Percentiles rank a stretch among this genome's conserved stretches.
Evolutionary conservation across 1,140 invertebrate species (phyloP).

Genomic region (Brachionus manjavacas): DNA sequence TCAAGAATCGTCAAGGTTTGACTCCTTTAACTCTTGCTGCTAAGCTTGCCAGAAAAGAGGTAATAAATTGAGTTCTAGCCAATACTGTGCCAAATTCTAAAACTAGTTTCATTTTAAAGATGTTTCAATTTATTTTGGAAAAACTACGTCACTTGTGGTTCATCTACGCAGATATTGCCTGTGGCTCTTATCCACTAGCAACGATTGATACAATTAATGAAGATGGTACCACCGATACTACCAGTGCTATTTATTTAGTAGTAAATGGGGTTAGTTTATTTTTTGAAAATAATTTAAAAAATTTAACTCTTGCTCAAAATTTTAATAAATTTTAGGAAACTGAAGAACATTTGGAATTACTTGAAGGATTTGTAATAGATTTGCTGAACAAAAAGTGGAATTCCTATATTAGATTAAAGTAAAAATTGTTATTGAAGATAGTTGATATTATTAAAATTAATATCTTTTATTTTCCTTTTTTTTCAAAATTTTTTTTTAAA

Average conservation of each 20-base stretch:
- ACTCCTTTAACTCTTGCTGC: constrained; percentile 89
- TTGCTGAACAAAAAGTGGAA: constrained; percentile 93
- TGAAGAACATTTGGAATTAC: constrained; percentile 85
- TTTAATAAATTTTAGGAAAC: constrained; percentile 66
- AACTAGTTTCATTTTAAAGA: constrained; percentile 50
- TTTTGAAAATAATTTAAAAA: not conserved
- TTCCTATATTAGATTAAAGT: constrained; percentile 48
- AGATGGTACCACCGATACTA: constrained; percentile 83
- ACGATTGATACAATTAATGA: constrained; percentile 85
- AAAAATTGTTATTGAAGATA: not conserved
- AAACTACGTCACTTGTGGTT: constrained; percentile 90
- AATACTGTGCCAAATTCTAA: not conserved
- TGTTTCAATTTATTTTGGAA: constrained; percentile 92
- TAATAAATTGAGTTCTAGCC: constrained; percentile 37
- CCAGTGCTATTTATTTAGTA: constrained; percentile 89
- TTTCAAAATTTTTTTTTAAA: no score
- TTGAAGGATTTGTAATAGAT: constrained; percentile 90
- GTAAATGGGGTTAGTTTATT: constrained; percentile 74
- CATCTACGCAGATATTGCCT: constrained; percentile 79
- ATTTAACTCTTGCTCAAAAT: no score
- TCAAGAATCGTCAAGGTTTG: constrained; percentile 78
- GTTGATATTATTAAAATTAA: no score
- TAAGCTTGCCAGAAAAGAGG: constrained; percentile 80
- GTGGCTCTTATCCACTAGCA: constrained; percentile 86
- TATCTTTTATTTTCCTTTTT: no score